Evolutionary conservation across 1,140 invertebrate genomes (phyloP).

Genomic region (Drosophila jambulina): DNA sequence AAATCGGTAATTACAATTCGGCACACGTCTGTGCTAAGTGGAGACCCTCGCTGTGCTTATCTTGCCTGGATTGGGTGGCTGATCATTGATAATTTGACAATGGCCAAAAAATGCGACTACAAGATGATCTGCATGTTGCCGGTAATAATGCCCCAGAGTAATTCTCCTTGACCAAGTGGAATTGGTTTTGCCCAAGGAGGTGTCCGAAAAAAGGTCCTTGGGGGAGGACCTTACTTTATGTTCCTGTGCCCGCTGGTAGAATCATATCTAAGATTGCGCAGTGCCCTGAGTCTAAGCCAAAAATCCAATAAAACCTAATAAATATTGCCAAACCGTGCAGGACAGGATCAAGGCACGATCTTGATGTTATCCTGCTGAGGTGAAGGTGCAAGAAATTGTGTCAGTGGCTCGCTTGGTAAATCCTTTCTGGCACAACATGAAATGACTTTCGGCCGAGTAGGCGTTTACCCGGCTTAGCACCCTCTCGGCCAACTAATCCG

Average conservation of each 20-base stretch:
- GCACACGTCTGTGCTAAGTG: slow-evolving; percentile 25
- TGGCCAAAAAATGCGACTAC: slow-evolving; percentile 28
- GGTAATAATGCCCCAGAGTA: slow-evolving; percentile 34
- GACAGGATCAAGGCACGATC: slow-evolving; percentile 48
- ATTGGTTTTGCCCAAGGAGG: slow-evolving; percentile 63
- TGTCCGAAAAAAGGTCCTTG: slow-evolving; percentile 19
- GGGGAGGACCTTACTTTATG: neutral
- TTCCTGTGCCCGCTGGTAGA: slow-evolving; percentile 27
- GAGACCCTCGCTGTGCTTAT: slow-evolving; percentile 7
- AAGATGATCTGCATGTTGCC: slow-evolving; percentile 29
- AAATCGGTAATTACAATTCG: slow-evolving; percentile 38
- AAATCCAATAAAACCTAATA: slow-evolving; percentile 83
- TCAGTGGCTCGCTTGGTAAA: slow-evolving; percentile 45
- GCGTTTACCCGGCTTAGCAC: slow-evolving; percentile 82
- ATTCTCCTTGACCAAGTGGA: slow-evolving; percentile 66
- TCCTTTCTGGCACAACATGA: slow-evolving; percentile 78
- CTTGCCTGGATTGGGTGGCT: slow-evolving; percentile 35
- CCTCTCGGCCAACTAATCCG: slow-evolving; percentile 69
- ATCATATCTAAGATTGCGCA: slow-evolving; percentile 68
- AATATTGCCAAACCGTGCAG: slow-evolving; percentile 73
- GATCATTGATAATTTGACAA: slow-evolving; percentile 45
- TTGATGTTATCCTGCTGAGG: slow-evolving; percentile 13
- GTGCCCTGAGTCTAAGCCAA: slow-evolving; percentile 55
- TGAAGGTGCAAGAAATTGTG: slow-evolving; percentile 73
- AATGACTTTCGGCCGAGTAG: slow-evolving; percentile 75